These are phyloP conservation scores for Hydractinia echinata DNA, from an alignment of 30 jellyfish, hydroid and myxozoan species.

Conservation along the genomic window DNA sequence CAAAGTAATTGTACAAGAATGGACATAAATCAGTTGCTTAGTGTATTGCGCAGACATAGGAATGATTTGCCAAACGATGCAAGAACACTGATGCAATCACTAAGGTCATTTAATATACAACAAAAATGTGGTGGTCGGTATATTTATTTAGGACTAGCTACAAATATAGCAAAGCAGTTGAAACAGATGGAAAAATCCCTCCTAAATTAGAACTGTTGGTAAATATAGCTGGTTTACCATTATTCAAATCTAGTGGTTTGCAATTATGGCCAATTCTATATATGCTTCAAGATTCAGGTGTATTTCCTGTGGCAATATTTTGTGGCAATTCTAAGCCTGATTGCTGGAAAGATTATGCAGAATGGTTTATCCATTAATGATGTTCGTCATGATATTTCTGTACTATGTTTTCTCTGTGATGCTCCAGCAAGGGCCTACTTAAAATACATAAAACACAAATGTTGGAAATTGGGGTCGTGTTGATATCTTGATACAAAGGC, in stretches of 20 bases:
- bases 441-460: too few relatives aligned
- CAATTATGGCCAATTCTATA: conserved; percentile 36
- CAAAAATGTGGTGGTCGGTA: conserved; percentile 1
- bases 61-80: conserved; percentile 16
- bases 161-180: conserved; percentile 3
- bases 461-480: too few relatives aligned
- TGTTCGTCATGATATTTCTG: conserved; percentile 3
- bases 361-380: neutral
- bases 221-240: conserved; percentile 30
- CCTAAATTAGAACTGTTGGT: conserved; percentile 7
- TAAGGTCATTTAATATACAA: neutral
- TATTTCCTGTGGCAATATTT: conserved; percentile 22
- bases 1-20: too few relatives aligned
- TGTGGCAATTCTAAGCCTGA: conserved; percentile 28
- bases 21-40: neutral
- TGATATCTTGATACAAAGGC: too few relatives aligned
- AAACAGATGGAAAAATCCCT: neutral
- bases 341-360: neutral
- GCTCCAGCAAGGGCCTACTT: conserved; percentile 49
- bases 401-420: conserved; percentile 26
- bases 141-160: conserved; percentile 25
- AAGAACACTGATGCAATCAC: conserved; percentile 9
- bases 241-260: conserved; percentile 4
- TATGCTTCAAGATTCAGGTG: neutral
- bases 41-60: neutral